Percentiles rank a stretch among this genome's conserved stretches.
phyloP scores from a whole-genome alignment of 2,797 vertebrate species.

The Tokudaia tokunoshimensis region DNA sequence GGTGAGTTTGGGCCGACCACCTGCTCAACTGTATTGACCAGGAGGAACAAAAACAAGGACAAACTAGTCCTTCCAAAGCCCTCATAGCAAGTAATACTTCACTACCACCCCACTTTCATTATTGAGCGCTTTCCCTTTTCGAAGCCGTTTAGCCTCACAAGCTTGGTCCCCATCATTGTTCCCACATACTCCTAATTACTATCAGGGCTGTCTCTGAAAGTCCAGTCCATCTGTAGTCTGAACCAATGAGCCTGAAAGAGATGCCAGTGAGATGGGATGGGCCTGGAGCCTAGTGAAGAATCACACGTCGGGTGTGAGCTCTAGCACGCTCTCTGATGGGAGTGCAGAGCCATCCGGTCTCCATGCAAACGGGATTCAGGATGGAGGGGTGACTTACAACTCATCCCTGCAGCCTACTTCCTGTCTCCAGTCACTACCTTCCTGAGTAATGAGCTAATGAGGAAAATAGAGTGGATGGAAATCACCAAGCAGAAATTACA shows the following conservation, averaged over 20 bases:
- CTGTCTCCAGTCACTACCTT: background rate
- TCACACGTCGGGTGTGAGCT: background rate
- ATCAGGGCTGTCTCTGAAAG: background rate
- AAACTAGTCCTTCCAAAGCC: background rate
- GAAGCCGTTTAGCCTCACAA: background rate
- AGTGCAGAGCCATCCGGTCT: background rate
- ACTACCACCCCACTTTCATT: background rate
- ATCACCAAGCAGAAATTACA: conserved; percentile 33
- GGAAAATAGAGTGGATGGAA: background rate
- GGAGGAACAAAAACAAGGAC: background rate
- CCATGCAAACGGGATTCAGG: background rate
- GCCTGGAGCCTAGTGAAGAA: background rate
- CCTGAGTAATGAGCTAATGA: conserved; percentile 28
- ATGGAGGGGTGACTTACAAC: background rate
- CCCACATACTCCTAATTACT: background rate
- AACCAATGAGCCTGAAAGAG: background rate
- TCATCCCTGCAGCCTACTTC: background rate
- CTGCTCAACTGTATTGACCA: background rate
- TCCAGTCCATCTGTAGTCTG: background rate
- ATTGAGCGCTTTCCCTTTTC: background rate
- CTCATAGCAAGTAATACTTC: background rate
- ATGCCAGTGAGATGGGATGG: background rate
- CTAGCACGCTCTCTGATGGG: background rate
- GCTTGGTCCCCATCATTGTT: background rate
- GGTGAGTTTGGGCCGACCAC: background rate